Evolutionary conservation across 2,888 invertebrate species (phyloP).

Genomic region (Aromia moschata): DNA sequence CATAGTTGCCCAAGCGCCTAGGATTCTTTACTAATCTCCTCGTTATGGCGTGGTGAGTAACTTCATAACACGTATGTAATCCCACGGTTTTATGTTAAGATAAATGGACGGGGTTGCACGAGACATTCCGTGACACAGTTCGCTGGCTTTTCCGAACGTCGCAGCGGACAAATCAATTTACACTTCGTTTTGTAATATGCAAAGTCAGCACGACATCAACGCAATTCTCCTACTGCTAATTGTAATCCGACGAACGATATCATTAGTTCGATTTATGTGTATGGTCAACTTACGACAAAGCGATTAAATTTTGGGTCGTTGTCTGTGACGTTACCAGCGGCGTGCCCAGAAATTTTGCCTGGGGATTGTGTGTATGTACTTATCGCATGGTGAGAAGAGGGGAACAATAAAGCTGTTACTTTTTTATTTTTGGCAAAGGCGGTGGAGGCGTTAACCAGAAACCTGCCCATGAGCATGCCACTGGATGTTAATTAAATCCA

Average conservation of each 20-base stretch:
- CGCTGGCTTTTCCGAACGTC: background rate
- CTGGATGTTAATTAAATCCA: too few species aligned
- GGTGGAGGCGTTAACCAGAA: too few species aligned
- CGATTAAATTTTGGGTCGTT: too few species aligned
- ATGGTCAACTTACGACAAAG: too few species aligned
- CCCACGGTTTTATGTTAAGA: background rate
- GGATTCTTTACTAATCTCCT: slow-evolving; percentile 18
- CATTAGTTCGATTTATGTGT: background rate
- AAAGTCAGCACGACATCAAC: background rate
- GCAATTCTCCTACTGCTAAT: background rate
- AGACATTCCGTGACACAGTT: slow-evolving; percentile 1
- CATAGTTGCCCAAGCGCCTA: slow-evolving; percentile 7
- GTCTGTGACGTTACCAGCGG: too few species aligned
- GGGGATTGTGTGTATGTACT: too few species aligned
- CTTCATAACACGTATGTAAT: background rate
- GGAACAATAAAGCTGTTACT: too few species aligned
- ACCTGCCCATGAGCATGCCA: too few species aligned
- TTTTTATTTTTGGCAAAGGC: too few species aligned
- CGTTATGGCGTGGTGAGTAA: slow-evolving; percentile 11
- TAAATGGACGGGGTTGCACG: slow-evolving; percentile 6
- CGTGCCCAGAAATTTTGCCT: too few species aligned
- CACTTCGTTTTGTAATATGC: slow-evolving; percentile 6
- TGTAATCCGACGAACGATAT: too few species aligned
- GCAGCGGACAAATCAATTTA: slow-evolving; percentile 11
- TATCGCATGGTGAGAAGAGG: too few species aligned